These are phyloP conservation scores for Manis crassicaudata DNA, from an alignment of 2,797 vertebrate genomes.

Conservation along the genomic window DNA sequence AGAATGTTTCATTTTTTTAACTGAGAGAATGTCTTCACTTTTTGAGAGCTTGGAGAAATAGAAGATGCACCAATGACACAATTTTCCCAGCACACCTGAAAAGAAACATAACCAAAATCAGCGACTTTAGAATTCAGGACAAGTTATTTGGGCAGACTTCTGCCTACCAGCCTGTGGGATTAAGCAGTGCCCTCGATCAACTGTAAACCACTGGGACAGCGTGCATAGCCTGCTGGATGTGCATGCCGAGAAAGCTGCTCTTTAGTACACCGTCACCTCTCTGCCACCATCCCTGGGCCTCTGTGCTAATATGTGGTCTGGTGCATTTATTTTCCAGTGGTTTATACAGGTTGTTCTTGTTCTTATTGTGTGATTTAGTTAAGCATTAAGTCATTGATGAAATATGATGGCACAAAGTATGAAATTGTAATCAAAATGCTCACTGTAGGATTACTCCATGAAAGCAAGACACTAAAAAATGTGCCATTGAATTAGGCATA, in stretches of 20 bases:
- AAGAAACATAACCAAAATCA: not conserved
- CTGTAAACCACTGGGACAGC: rapidly evolving
- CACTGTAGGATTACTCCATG: slow-evolving; percentile 9
- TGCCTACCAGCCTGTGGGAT: not conserved
- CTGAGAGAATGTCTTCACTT: not conserved
- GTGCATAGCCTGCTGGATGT: no score
- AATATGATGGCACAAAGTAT: not conserved
- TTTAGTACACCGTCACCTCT: not conserved
- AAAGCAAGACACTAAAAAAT: not conserved
- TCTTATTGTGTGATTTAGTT: slow-evolving; percentile 24
- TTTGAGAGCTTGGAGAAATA: not conserved
- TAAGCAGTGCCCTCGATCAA: not conserved
- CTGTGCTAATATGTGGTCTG: not conserved
- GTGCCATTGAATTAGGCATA: not conserved
- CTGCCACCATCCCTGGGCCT: not conserved
- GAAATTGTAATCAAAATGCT: not conserved
- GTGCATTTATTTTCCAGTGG: not conserved
- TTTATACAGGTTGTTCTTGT: not conserved
- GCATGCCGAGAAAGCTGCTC: not conserved
- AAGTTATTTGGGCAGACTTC: not conserved
- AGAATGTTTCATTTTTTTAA: not conserved
- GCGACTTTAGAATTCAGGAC: not conserved
- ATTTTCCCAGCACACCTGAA: not conserved
- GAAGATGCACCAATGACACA: not conserved
- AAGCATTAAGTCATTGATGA: slow-evolving; percentile 53